A percentile compares a stretch with the other conserved stretches of the same genome.
phyloP scores from a whole-genome alignment of 2,113 vertebrate species.

The Lontra canadensis region DNA sequence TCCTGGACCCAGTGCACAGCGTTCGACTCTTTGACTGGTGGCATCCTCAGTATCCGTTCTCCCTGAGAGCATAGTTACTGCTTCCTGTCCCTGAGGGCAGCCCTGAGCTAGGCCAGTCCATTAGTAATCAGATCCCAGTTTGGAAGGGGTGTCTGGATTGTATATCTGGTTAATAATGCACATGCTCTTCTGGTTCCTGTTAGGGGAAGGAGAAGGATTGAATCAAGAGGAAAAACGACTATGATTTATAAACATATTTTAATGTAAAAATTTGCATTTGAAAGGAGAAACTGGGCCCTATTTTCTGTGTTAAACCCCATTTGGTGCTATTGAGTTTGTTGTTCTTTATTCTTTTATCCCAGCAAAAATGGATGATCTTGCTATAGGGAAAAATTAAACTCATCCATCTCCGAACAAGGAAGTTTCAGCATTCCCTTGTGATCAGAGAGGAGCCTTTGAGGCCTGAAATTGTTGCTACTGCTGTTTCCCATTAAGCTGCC shows the following conservation, averaged over 20 bases:
- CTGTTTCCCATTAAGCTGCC: slow-evolving; percentile 25
- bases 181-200: slow-evolving; percentile 72
- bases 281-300: slow-evolving; percentile 79
- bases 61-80: slow-evolving; percentile 82
- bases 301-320: slow-evolving; percentile 81
- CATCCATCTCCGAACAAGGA: slow-evolving; percentile 44
- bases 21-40: slow-evolving; percentile 97
- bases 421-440: background rate
- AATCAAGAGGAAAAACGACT: slow-evolving; percentile 77
- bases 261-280: slow-evolving; percentile 83
- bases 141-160: slow-evolving; percentile 71
- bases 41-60: slow-evolving; percentile 96
- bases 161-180: slow-evolving; percentile 78
- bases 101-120: slow-evolving; percentile 24
- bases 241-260: slow-evolving; percentile 83
- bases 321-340: slow-evolving; percentile 82
- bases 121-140: slow-evolving; percentile 70
- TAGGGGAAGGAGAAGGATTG: slow-evolving; percentile 66
- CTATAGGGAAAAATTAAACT: slow-evolving; percentile 48
- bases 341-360: slow-evolving; percentile 76
- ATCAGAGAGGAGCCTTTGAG: slow-evolving; percentile 13
- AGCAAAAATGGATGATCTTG: slow-evolving; percentile 63
- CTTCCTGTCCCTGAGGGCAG: slow-evolving; percentile 11
- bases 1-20: slow-evolving; percentile 96
- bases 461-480: background rate